phyloP scores from a whole-genome alignment of 2,888 invertebrate species.

The Sphaeridia pumilis region DNA sequence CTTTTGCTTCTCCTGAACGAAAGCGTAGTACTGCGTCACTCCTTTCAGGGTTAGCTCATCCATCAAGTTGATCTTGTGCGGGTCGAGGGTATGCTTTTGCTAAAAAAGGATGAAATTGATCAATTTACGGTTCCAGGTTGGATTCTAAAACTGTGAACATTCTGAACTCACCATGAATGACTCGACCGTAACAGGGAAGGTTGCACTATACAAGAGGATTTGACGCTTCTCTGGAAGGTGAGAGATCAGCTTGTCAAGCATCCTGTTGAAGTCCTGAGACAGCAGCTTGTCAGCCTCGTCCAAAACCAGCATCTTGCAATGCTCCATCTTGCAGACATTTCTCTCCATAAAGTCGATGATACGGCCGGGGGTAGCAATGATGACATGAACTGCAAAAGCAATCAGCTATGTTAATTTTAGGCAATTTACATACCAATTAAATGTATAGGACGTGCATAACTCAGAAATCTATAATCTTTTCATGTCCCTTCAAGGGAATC shows the following conservation, averaged over 20 bases:
- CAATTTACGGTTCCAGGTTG: background rate
- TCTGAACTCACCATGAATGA: constrained; percentile 82
- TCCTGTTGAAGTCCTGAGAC: constrained; percentile 97
- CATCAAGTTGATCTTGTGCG: constrained; percentile 99
- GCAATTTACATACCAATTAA: background rate
- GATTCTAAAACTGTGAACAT: background rate
- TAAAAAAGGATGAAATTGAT: constrained; percentile 28
- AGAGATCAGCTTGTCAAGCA: constrained; percentile 94
- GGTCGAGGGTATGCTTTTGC: constrained; percentile 88
- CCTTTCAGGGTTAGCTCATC: constrained; percentile 98
- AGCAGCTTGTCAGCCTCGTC: constrained; percentile 99
- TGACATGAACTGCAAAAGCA: constrained; percentile 70
- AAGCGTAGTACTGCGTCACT: constrained; percentile 99
- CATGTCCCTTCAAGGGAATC: constrained; percentile 12
- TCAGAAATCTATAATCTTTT: constrained; percentile 14
- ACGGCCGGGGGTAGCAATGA: constrained; percentile 98
- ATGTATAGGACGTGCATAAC: constrained; percentile 5
- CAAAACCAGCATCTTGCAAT: constrained; percentile 91
- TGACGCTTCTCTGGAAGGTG: constrained; percentile 88
- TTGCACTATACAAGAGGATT: constrained; percentile 96
- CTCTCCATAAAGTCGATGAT: constrained; percentile 99
- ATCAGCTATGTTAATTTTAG: background rate
- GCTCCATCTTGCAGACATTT: constrained; percentile 81
- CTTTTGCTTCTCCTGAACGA: constrained; percentile 99
- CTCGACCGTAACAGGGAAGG: constrained; percentile 96